phyloP scores from a whole-genome alignment of 1,140 invertebrate species.

The Leptinotarsa defecta region DNA sequence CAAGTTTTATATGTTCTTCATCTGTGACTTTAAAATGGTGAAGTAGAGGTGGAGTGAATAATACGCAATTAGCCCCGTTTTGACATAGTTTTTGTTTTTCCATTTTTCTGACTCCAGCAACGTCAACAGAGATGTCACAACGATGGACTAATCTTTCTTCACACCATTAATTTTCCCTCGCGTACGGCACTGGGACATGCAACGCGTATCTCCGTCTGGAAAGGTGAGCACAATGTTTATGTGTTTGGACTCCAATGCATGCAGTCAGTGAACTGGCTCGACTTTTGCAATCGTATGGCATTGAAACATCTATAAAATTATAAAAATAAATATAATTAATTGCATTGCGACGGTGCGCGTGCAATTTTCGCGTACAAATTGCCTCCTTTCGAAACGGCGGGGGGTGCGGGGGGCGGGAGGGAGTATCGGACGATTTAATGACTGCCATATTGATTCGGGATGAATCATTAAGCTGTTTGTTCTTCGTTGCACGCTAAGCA shows the following conservation, averaged over 20 bases:
- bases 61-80: too few relatives aligned
- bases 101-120: too few relatives aligned
- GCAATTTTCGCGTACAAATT: constrained; percentile 13
- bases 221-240: constrained; percentile 43
- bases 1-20: too few relatives aligned
- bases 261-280: constrained; percentile 49
- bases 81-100: too few relatives aligned
- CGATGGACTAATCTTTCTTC: too few relatives aligned
- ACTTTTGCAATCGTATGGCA: constrained; percentile 49
- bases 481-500: not conserved
- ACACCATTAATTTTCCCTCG: too few relatives aligned
- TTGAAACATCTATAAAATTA: constrained; percentile 46
- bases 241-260: constrained; percentile 47
- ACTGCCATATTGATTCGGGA: not conserved
- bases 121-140: too few relatives aligned
- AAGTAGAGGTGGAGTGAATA: too few relatives aligned
- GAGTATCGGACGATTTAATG: not conserved
- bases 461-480: not conserved
- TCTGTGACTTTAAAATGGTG: too few relatives aligned
- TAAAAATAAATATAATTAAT: constrained; percentile 31
- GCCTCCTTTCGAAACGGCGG: not conserved
- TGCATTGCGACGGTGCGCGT: constrained; percentile 15
- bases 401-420: not conserved
- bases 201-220: constrained; percentile 26
- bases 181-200: not conserved